Base-by-base conservation (phyloP, 2,113 vertebrate genomes). In the Gorsachius goisagi region DNA sequence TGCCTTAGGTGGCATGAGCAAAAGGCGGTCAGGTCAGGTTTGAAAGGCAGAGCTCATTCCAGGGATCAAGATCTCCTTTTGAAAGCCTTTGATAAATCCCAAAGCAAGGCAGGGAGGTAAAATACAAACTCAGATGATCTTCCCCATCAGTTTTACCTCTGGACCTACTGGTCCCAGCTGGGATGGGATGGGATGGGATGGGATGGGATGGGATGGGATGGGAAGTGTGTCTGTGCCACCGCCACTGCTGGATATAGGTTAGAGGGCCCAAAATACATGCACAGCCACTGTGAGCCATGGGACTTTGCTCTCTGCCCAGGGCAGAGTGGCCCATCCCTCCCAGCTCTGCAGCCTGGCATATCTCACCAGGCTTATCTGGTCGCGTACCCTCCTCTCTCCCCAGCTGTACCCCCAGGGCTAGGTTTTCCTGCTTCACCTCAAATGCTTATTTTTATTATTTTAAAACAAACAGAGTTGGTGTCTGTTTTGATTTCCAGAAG, bases 401-500 rank as follows among this genome's bases (percentile, higher is more conserved):
- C 39, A 84, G 63, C 58, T 0, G 0, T 80, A 84, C 32, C 50
- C 75, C 39, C 5, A 35, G 64, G 83, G 71, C 91, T 58, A 62
- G 44, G n/a, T 81, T 94, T 94, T 88, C 56, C 76, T 84, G 76
- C 79, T 85, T 95, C 81, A 80, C 71, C 89, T 88, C 56, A 77
- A 95, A 92, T 3, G 60, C 47, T 89, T 93, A 15, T 86, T 94
- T 89, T 92, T 90, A 83, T 89, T 89, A 78, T 94, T 97, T 92
- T 88, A 95, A 91, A 94, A 58, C 84, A 97, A 96, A 77, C 55
- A 78, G 76, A 35, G 15, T 86, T 95, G 56, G 56, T 4, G 12
- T 85, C 85, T 94, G 91, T 89, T 91, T 95, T 91, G 76, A 84
- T 97, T 97, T 95, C 87, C 90, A 94, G 85, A 68, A 75, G 44